A percentile compares a stretch with the other conserved stretches of the same genome.
phyloP scores from a whole-genome alignment of 2,888 invertebrate species.

The Hydrotaea cyrtoneurina region DNA sequence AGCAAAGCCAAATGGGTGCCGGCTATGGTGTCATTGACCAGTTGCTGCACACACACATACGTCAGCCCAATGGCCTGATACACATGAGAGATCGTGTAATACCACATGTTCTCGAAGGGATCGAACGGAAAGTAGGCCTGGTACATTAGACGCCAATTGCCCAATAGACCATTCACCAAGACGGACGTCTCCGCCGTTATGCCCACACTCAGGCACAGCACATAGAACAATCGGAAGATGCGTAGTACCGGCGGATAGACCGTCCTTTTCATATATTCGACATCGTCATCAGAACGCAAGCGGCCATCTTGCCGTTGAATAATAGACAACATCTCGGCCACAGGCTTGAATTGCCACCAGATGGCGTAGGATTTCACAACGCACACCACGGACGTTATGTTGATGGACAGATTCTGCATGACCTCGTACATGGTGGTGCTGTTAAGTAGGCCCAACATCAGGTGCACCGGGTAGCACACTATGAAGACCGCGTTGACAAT shows the following conservation, averaged over 20 bases:
- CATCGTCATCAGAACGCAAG: conserved; percentile 29
- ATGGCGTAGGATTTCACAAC: conserved; percentile 58
- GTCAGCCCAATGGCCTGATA: conserved; percentile 65
- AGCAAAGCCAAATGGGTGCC: conserved; percentile 61
- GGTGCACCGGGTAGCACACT: conserved; percentile 64
- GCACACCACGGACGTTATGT: conserved; percentile 53
- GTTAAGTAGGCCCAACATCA: conserved; percentile 64
- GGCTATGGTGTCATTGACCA: conserved; percentile 66
- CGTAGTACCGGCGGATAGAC: conserved; percentile 9
- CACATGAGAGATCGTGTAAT: conserved; percentile 56
- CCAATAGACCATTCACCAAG: conserved; percentile 45
- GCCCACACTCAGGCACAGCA: conserved; percentile 29
- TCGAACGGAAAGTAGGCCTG: conserved; percentile 65
- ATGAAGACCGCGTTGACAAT: conserved; percentile 41
- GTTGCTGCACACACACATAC: conserved; percentile 55
- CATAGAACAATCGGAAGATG: background rate
- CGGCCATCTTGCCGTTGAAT: conserved; percentile 40
- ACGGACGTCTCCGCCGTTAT: conserved; percentile 57
- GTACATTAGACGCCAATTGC: conserved; percentile 59
- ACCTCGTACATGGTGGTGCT: conserved; percentile 52
- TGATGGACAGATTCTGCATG: conserved; percentile 65
- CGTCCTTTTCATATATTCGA: background rate
- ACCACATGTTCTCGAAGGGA: background rate
- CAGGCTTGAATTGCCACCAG: conserved; percentile 53
- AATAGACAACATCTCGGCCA: conserved; percentile 43